Conservation (phyloP, 2,113 vertebrate species). For the Eurystomus gularis region DNA sequence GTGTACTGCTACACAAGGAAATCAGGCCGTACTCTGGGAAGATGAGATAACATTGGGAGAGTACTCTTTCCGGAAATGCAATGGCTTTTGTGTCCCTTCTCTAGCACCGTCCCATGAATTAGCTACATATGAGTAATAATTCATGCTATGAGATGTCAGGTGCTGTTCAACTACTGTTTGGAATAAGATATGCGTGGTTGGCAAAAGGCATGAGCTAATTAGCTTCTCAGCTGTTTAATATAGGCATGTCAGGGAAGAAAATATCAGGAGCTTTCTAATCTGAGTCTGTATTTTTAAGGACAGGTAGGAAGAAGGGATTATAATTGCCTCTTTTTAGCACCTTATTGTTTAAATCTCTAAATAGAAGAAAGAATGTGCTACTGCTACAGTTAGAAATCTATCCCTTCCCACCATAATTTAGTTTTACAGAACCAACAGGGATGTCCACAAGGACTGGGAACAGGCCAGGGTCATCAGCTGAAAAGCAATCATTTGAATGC, state of each 20-base stretch:
- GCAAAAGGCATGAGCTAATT: background rate
- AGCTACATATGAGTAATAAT: background rate
- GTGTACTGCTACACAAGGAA: constrained; percentile 44
- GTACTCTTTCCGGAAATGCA: constrained; percentile 35
- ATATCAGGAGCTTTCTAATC: background rate
- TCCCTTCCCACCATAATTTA: background rate
- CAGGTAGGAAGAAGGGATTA: background rate
- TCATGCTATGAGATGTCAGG: background rate
- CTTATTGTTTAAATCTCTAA: background rate
- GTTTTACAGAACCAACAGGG: background rate
- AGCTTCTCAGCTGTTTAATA: background rate
- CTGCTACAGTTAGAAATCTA: background rate
- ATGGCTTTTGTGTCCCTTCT: background rate
- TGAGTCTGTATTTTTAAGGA: background rate
- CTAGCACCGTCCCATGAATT: background rate
- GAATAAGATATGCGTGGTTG: background rate
- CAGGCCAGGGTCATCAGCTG: background rate
- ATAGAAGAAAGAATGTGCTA: background rate
- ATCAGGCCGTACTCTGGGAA: constrained; percentile 6
- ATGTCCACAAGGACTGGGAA: background rate
- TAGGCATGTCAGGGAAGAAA: background rate
- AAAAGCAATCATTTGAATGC: background rate
- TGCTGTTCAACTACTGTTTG: background rate
- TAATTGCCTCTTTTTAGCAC: background rate
- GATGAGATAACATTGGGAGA: constrained; percentile 60